A percentile compares a stretch with the other conserved stretches of the same genome.
Evolutionary conservation across 2,888 invertebrate genomes (phyloP).

Genomic region (Hololepta plana): DNA sequence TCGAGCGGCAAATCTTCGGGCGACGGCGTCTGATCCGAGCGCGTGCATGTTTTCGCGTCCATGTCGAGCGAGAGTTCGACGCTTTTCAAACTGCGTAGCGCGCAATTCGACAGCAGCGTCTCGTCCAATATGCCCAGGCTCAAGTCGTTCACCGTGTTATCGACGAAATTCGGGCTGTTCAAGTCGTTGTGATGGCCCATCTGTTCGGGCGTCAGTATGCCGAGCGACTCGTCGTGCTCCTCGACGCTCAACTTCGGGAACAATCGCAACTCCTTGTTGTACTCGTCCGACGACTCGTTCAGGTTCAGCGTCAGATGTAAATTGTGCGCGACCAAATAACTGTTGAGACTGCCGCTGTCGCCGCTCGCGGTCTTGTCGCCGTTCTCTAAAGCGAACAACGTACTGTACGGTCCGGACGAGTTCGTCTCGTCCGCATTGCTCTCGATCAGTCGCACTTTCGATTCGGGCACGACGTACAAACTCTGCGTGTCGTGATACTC

Average conservation of each 20-base stretch:
- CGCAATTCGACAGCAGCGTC: slow-evolving; percentile 33
- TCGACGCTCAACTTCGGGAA: too few relatives aligned
- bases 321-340: too few relatives aligned
- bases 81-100: neutral
- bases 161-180: slow-evolving; percentile 18
- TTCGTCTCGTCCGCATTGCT: slow-evolving; percentile 23
- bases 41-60: slow-evolving; percentile 18
- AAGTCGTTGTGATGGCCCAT: slow-evolving; percentile 41
- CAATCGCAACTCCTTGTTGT: too few relatives aligned
- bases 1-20: slow-evolving; percentile 72
- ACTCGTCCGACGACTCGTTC: too few relatives aligned
- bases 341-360: slow-evolving; percentile 4
- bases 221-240: slow-evolving; percentile 65
- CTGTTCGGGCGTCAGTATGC: slow-evolving; percentile 76
- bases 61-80: neutral
- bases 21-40: slow-evolving; percentile 66
- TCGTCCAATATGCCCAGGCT: slow-evolving; percentile 32
- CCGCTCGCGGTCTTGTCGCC: slow-evolving; percentile 7
- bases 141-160: slow-evolving; percentile 19
- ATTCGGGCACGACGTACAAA: slow-evolving; percentile 42
- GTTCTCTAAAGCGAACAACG: slow-evolving; percentile 33
- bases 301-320: too few relatives aligned
- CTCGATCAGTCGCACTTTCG: slow-evolving; percentile 28
- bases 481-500: too few relatives aligned
- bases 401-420: slow-evolving; percentile 38